A percentile compares a stretch with the other conserved stretches of the same genome.
phyloP scores from a whole-genome alignment of 2,797 vertebrate genomes.

The Hydrocynus forskahlii region DNA sequence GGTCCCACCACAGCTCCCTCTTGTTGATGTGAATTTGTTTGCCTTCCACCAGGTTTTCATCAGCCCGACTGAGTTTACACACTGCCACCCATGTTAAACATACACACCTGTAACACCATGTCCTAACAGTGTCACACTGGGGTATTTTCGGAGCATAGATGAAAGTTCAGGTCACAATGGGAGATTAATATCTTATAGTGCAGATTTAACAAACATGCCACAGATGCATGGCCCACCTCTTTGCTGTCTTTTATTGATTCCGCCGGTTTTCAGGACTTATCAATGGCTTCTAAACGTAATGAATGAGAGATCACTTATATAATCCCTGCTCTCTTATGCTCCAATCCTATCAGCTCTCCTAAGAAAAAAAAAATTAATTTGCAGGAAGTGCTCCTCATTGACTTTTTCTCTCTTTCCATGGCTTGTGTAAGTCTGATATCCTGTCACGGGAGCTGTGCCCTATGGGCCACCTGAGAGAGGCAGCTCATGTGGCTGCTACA shows the following conservation, averaged over 20 bases:
- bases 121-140: neutral
- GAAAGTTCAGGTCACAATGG: neutral
- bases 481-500: constrained; percentile 62
- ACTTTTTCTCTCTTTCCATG: neutral
- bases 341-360: neutral
- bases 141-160: neutral
- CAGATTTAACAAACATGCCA: neutral
- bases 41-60: constrained; percentile 52
- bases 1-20: constrained; percentile 13
- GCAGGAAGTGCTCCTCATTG: constrained; percentile 66
- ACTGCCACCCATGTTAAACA: constrained; percentile 9
- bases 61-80: constrained; percentile 42
- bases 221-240: no score
- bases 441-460: constrained; percentile 63
- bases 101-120: neutral
- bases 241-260: neutral
- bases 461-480: constrained; percentile 66
- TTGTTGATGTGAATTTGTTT: constrained; percentile 56
- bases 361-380: neutral
- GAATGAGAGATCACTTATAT: neutral
- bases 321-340: neutral
- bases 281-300: neutral
- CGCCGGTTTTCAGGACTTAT: no score
- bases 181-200: neutral
- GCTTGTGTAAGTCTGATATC: constrained; percentile 61